Base-by-base conservation (phyloP, 2,113 vertebrate species). In the Epinephelus fuscoguttatus region DNA sequence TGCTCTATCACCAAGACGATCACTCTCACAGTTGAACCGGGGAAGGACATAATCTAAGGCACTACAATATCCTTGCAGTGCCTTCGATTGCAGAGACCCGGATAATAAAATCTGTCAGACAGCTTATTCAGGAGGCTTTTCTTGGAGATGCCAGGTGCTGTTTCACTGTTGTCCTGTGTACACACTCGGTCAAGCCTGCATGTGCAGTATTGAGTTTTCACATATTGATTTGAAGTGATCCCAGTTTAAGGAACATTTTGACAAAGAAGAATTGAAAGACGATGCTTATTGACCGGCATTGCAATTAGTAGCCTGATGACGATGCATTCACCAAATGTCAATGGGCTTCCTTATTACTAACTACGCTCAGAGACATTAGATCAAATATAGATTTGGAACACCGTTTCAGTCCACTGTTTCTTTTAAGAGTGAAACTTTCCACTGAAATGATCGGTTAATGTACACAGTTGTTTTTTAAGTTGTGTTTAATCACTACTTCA, bases 181-280 rank as follows among this genome's bases (percentile, higher is more conserved):
- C n/a, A 66, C 4, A 27, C 42, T 68, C 12, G 33, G n/a, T 60
- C 45, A 57, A 42, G 30, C 17, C 37, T 82, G 52, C 10, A 25
- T 70, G 55, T 37, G 62, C 30, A 37, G 37, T 66, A 90, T 78
- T 88, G 75, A 84, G 52, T 80, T 85, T 64, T 4, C 25, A 56
- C 9, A 30, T 78, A 90, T 91, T 50, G 67, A 90, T 91, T 73
- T 61, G 63, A 80, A 62, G 78, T 72, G 73, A 86, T 90, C 60
- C 37, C 52, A 57, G 42, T 81, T 85, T 84, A 66, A 78, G 70
- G 69, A 85, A 71, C 60, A 2, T 57, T 84, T 83, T n/a, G 57
- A 88, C 75, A 66, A 72, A 88, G 82, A 90, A 33, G 23, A 84
- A 84, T 62, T 78, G 83, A 90, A 93, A 93, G 87, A 90, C 84